These are phyloP conservation scores for Oikopleura dioica DNA, from an alignment of 23 tunicate species.

Conservation along the genomic window DNA sequence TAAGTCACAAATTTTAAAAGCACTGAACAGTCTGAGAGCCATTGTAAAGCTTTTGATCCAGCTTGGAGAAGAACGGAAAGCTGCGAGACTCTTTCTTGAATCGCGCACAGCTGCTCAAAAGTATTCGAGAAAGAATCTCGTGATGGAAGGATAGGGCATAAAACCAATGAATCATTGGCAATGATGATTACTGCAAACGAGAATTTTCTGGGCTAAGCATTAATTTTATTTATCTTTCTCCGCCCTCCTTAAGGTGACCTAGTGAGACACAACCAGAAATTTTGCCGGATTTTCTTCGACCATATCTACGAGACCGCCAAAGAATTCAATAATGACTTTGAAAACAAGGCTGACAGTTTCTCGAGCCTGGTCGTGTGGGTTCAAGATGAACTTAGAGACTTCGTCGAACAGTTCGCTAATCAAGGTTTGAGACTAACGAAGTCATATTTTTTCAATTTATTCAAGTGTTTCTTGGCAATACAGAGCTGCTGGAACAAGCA, in stretches of 20 bases:
- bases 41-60: neutral
- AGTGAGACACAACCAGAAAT: slow-evolving; percentile 38
- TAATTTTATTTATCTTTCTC: slow-evolving; percentile 40
- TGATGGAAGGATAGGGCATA: too few species aligned
- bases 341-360: slow-evolving; percentile 38
- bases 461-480: neutral
- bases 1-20: too few species aligned
- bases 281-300: slow-evolving; percentile 57
- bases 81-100: neutral
- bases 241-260: slow-evolving; percentile 58
- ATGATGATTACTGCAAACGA: too few species aligned
- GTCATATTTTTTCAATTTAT: neutral
- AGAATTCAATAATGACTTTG: slow-evolving; percentile 51
- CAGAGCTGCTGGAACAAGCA: neutral
- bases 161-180: too few species aligned
- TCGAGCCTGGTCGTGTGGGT: slow-evolving; percentile 20
- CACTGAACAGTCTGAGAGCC: too few species aligned
- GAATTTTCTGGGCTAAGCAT: too few species aligned
- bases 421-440: neutral
- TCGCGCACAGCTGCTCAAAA: neutral
- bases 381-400: neutral
- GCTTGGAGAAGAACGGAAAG: neutral
- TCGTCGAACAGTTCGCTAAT: neutral
- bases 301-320: slow-evolving; percentile 50
- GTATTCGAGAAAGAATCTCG: neutral